phyloP scores from a whole-genome alignment of 2,888 invertebrate species.

The Sepiola atlantica region DNA sequence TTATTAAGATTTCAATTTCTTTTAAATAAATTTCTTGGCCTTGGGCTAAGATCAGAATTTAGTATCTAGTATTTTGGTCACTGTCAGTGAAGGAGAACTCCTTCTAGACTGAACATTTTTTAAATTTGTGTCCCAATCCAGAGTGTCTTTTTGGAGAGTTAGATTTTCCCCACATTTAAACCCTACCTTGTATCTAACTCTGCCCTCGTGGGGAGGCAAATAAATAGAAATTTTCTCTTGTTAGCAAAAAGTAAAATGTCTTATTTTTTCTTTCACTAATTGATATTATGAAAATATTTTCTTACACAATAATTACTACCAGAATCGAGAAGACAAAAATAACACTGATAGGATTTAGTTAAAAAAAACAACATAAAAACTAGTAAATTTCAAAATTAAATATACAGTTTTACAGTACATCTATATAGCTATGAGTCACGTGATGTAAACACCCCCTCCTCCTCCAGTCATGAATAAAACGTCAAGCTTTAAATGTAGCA shows the following conservation, averaged over 20 bases:
- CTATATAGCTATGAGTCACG: neutral
- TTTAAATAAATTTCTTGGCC: no score
- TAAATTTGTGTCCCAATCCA: neutral
- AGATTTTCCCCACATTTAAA: neutral
- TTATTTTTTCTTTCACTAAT: neutral
- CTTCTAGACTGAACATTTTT: no score
- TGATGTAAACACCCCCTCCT: conserved; percentile 2
- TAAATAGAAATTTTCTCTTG: neutral
- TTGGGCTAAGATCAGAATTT: no score
- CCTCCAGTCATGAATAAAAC: neutral
- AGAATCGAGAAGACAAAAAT: neutral
- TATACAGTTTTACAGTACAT: no score
- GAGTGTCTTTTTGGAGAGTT: neutral
- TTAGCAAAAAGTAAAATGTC: neutral
- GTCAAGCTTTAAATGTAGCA: neutral
- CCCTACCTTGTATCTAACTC: neutral
- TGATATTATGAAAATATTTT: conserved; percentile 4
- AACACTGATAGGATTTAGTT: neutral
- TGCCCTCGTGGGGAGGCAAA: no score
- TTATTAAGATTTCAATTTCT: no score
- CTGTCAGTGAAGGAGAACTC: no score
- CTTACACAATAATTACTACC: neutral
- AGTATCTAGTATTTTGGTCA: no score
- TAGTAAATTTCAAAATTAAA: neutral
- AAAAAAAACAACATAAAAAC: no score